Percentiles rank a stretch among this genome's conserved stretches.
phyloP scores from a whole-genome alignment of 1,140 invertebrate genomes.

The Ooceraea biroi region DNA sequence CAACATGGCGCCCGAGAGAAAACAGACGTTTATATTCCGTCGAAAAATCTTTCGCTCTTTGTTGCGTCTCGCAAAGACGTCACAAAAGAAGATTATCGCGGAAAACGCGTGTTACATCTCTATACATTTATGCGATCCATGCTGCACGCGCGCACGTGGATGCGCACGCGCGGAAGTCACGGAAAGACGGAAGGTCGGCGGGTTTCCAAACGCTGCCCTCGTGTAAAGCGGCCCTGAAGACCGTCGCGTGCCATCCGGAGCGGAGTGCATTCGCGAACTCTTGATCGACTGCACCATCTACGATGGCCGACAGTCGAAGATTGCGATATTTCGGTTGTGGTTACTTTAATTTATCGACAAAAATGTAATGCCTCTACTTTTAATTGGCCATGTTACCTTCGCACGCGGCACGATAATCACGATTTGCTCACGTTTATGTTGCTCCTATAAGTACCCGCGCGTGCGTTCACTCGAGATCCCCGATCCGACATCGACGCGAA shows the following conservation, averaged over 20 bases:
- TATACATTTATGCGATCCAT: no score
- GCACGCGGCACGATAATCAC: conserved; percentile 73
- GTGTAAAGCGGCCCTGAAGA: background rate
- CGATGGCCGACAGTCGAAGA: conserved; percentile 80
- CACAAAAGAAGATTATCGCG: no score
- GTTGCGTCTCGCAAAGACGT: no score
- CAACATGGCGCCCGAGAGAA: no score
- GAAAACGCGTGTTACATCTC: no score
- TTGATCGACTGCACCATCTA: conserved; percentile 69
- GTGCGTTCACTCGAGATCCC: conserved; percentile 76
- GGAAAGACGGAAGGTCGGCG: no score
- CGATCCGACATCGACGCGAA: conserved; percentile 76
- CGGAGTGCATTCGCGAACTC: conserved; percentile 21
- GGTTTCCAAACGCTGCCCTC: background rate
- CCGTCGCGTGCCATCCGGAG: background rate
- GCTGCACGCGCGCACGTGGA: no score
- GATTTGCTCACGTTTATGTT: conserved; percentile 75
- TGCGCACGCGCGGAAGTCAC: no score
- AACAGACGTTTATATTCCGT: no score
- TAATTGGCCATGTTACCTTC: conserved; percentile 77
- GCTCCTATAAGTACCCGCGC: conserved; percentile 75
- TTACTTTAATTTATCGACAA: conserved; percentile 83
- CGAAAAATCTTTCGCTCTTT: no score
- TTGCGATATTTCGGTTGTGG: conserved; percentile 82
- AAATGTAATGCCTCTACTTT: conserved; percentile 83